A percentile compares a stretch with the other conserved stretches of the same genome.
Evolutionary conservation across 2,888 invertebrate genomes (phyloP).

Genomic region (Xanthia icteritia): DNA sequence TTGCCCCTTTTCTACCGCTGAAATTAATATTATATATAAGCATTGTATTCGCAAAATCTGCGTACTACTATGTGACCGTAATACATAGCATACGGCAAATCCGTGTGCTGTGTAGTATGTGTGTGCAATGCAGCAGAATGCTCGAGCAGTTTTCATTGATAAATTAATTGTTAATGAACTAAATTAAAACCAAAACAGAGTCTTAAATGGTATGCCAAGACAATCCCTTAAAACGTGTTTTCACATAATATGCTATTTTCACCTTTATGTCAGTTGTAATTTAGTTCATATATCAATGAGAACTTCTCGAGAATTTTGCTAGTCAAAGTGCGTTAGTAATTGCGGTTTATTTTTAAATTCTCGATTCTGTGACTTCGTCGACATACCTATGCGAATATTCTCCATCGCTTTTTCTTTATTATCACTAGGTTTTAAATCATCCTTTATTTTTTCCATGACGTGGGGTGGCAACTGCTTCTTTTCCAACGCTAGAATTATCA

Average conservation of each 20-base stretch:
- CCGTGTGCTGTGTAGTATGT: no score
- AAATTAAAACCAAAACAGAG: background rate
- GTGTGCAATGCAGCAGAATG: background rate
- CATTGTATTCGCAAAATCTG: background rate
- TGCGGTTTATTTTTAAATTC: background rate
- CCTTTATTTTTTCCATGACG: constrained; percentile 31
- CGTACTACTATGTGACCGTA: background rate
- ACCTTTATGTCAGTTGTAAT: background rate
- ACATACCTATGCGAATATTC: constrained; percentile 41
- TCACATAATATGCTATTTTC: background rate
- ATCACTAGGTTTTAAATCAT: constrained; percentile 11
- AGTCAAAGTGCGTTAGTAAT: background rate
- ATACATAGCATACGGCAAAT: background rate
- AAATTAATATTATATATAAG: constrained; percentile 8
- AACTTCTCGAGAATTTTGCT: background rate
- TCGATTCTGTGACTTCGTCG: background rate
- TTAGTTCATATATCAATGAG: background rate
- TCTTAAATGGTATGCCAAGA: background rate
- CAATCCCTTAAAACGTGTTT: background rate
- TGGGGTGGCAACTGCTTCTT: constrained; percentile 27
- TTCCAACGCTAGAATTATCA: constrained; percentile 25
- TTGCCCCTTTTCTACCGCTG: constrained; percentile 36
- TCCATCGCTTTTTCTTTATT: constrained; percentile 21
- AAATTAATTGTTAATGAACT: background rate
- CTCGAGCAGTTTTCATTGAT: background rate